Evolutionary conservation across 1,140 invertebrate genomes (phyloP).

Genomic region (Trachelipus rathkii): DNA sequence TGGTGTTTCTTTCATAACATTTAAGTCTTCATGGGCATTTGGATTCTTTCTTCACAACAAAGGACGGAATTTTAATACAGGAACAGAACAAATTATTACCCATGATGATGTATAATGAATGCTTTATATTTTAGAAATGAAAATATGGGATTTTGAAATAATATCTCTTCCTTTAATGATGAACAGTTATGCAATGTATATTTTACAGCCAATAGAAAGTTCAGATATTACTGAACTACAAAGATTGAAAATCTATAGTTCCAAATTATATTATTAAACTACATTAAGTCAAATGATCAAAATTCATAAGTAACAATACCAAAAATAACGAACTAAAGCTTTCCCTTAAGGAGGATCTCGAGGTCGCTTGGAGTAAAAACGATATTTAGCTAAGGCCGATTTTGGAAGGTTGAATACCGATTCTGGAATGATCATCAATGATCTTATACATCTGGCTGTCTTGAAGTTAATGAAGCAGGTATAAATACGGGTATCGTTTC

Average conservation of each 20-base stretch:
- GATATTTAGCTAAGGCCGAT: no score
- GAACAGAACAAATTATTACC: conserved; percentile 53
- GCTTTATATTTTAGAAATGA: conserved; percentile 59
- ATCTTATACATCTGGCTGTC: no score
- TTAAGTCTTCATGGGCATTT: conserved; percentile 73
- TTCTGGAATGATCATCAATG: no score
- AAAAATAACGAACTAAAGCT: no score
- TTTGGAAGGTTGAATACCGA: no score
- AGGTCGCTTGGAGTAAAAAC: no score
- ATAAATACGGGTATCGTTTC: no score
- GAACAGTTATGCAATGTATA: conserved; percentile 62
- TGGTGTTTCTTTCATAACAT: conserved; percentile 78
- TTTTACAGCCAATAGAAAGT: conserved; percentile 64
- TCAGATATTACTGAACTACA: conserved; percentile 50
- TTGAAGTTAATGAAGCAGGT: no score
- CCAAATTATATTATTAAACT: conserved; percentile 23
- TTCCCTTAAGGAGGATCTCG: no score
- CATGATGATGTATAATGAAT: conserved; percentile 63
- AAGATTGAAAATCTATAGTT: conserved; percentile 42
- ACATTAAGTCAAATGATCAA: conserved; percentile 16
- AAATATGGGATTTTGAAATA: conserved; percentile 57
- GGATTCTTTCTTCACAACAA: conserved; percentile 61
- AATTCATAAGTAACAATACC: background rate
- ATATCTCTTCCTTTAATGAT: conserved; percentile 68
- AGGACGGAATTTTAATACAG: conserved; percentile 55